These are phyloP conservation scores for Nipponacmea schrenckii DNA, from an alignment of 2,888 invertebrate species.

Conservation along the genomic window DNA sequence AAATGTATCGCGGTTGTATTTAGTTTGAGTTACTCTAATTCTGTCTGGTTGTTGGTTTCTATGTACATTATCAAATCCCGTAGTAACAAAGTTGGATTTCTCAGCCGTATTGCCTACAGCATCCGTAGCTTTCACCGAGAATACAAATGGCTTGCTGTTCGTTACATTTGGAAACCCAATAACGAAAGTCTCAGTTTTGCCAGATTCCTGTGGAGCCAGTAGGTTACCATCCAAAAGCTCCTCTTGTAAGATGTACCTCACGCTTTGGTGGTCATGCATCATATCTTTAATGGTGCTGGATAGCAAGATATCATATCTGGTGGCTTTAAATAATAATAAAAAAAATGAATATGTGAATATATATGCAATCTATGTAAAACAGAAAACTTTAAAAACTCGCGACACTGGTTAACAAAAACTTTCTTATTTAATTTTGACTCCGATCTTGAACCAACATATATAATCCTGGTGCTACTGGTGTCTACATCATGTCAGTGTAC, in stretches of 20 bases:
- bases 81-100: conserved; percentile 43
- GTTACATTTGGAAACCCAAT: conserved; percentile 14
- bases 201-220: conserved; percentile 24
- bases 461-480: not conserved
- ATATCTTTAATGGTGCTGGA: conserved; percentile 25
- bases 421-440: too few relatives aligned
- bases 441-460: not conserved
- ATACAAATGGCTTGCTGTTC: conserved; percentile 29
- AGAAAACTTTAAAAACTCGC: not conserved
- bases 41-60: conserved; percentile 14
- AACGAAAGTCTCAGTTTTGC: conserved; percentile 21
- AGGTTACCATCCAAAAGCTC: conserved; percentile 31
- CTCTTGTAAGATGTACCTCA: conserved; percentile 16
- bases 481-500: too few relatives aligned
- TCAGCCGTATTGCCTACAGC: conserved; percentile 35
- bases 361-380: not conserved
- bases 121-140: conserved; percentile 42
- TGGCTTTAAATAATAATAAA: conserved; percentile 27
- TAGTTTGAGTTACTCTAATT: too few relatives aligned
- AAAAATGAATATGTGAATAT: not conserved
- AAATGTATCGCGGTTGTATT: too few relatives aligned
- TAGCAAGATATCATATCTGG: conserved; percentile 31
- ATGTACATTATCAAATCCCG: conserved; percentile 31
- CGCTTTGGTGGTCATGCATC: conserved; percentile 10
- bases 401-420: not conserved